Conservation (phyloP, 2,888 invertebrate species). For the Acleris laterana region DNA sequence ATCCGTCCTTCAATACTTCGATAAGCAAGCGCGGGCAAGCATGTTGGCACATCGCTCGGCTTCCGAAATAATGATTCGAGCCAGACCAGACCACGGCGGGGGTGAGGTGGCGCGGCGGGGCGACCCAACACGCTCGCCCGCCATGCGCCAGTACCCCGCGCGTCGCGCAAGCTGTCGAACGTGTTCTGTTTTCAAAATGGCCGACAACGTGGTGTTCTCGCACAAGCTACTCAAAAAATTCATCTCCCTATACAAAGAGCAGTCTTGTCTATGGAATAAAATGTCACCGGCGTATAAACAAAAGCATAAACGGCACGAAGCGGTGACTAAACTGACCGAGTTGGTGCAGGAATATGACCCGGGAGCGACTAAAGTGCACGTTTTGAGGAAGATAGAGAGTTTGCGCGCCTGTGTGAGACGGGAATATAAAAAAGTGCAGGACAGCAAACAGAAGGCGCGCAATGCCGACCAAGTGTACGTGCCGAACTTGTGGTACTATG, state of each 20-base stretch:
- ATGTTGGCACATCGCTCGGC: conserved; percentile 32
- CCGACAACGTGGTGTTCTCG: conserved; percentile 64
- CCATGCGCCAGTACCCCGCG: conserved; percentile 61
- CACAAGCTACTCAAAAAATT: conserved; percentile 66
- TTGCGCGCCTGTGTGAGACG: conserved; percentile 72
- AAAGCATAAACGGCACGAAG: conserved; percentile 64
- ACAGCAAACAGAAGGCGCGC: conserved; percentile 55
- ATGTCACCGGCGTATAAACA: conserved; percentile 60
- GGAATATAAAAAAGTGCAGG: conserved; percentile 64
- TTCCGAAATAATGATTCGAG: conserved; percentile 26
- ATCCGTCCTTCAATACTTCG: neutral
- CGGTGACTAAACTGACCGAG: conserved; percentile 63
- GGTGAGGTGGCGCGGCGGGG: conserved; percentile 11
- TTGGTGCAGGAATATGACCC: conserved; percentile 68
- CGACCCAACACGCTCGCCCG: conserved; percentile 30
- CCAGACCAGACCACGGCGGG: conserved; percentile 19
- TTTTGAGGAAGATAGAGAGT: conserved; percentile 75
- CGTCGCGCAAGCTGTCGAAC: conserved; percentile 67
- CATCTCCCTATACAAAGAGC: conserved; percentile 62
- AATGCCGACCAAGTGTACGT: conserved; percentile 58
- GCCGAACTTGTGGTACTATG: conserved; percentile 73
- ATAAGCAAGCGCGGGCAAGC: conserved; percentile 23
- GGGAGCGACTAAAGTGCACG: conserved; percentile 69
- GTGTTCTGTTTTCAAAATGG: conserved; percentile 52
- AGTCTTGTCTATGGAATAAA: conserved; percentile 69